Conservation (phyloP, 2,888 invertebrate species). For the Stomorhina lunata region DNA sequence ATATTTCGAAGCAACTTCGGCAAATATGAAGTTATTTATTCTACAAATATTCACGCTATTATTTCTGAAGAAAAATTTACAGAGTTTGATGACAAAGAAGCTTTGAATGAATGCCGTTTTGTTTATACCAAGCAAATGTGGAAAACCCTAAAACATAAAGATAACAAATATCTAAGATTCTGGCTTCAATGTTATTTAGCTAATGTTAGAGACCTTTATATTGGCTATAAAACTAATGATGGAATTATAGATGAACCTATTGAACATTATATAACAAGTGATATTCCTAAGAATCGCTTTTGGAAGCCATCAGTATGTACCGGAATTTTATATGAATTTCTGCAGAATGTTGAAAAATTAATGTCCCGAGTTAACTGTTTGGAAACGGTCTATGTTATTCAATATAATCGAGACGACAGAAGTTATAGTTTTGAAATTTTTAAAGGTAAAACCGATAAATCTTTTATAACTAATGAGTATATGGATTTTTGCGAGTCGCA, state of each 20-base stretch:
- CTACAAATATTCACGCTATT: too few relatives aligned
- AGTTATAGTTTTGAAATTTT: neutral
- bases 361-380: constrained; percentile 25
- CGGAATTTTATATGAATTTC: constrained; percentile 20
- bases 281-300: constrained; percentile 15
- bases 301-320: constrained; percentile 32
- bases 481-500: neutral
- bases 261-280: neutral
- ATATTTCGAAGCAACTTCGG: too few relatives aligned
- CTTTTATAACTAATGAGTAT: constrained; percentile 30
- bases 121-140: constrained; percentile 43
- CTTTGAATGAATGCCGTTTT: constrained; percentile 1
- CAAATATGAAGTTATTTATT: too few relatives aligned
- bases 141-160: neutral
- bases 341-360: constrained; percentile 8
- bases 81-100: constrained; percentile 6
- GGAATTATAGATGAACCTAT: constrained; percentile 25
- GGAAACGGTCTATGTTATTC: constrained; percentile 34
- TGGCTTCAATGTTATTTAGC: constrained; percentile 43
- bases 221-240: constrained; percentile 11
- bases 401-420: neutral
- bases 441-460: constrained; percentile 4
- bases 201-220: constrained; percentile 21
- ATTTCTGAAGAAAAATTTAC: too few relatives aligned
- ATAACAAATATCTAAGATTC: constrained; percentile 1